Base-by-base conservation (phyloP, 92 coral and sea anemone genomes). In the Galaxea fascicularis region DNA sequence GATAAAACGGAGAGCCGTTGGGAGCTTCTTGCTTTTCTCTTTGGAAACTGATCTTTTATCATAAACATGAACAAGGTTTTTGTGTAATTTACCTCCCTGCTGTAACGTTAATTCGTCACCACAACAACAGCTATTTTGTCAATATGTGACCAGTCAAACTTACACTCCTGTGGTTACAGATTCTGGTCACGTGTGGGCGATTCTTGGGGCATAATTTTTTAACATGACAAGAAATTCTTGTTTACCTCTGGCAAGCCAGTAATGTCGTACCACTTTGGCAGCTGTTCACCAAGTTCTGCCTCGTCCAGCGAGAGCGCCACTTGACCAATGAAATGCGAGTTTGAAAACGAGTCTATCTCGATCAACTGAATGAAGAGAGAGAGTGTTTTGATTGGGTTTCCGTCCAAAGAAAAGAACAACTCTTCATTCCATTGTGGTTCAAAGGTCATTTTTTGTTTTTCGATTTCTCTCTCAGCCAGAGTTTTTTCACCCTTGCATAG, bases 281-380 rank as follows among this genome's bases (percentile, higher is more conserved):
- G 90, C 25, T 90, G 78, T 13, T 80, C 73, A 17, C 84, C 90
- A 44, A 91, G 77, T 58, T 85, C 91, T 18, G 65, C 76, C 65
- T 95, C 92, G 25, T 74, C 73, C 83, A 97, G 73, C 51, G 95
- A 87, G 65, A 97, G 65, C 56, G 71, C 74, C 44, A 93, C 88
- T 46, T 92, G 93, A 62, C 99, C 99, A 65, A 97, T 90, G 73
- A 86, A 76, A 62, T 95, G 97, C 31, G 90, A 81, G 84, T 95
- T 93, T 54, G 99, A 97, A 86, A 91, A 95, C 86, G 99, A 92
- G 89, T 97, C 99, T 86, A 91, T 76, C 82, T 97, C 99, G 81
- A 88, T 85, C 57, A 95, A 65, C 35, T 87, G 90, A 65, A 91
- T 87, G 65, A 73, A 82, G 27, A 91, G 82, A 27, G 71, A 65